Conservation (phyloP, 2,797 vertebrate genomes). For the Stomatorhinus walkeri region DNA sequence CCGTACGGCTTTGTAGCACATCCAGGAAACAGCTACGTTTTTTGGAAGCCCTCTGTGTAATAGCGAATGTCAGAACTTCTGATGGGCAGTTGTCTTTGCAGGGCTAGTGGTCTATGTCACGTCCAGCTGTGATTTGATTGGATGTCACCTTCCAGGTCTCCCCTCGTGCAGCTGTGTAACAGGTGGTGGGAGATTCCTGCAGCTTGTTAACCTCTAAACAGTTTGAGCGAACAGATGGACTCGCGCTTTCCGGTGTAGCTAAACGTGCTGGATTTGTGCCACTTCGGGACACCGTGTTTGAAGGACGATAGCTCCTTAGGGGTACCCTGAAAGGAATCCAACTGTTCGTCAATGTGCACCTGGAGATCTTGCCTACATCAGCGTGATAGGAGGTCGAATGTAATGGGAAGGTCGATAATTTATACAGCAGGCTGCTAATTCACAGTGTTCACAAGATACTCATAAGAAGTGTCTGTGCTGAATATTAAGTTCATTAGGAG, state of each 20-base stretch:
- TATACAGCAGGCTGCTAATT: conserved; percentile 30
- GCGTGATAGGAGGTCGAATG: conserved; percentile 25
- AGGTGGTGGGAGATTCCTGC: not conserved
- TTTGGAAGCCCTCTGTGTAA: not conserved
- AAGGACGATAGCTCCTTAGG: not conserved
- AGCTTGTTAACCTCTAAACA: not conserved
- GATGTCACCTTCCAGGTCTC: not conserved
- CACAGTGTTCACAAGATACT: conserved; percentile 12
- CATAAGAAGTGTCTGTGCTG: not conserved
- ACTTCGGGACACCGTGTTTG: not conserved
- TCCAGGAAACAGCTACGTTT: not conserved
- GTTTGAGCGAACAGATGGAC: not conserved
- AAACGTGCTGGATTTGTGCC: not conserved
- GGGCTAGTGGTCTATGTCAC: not conserved
- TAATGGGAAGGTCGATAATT: conserved; percentile 33
- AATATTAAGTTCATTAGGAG: not conserved
- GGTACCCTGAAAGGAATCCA: not conserved
- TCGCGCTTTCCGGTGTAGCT: not conserved
- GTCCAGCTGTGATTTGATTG: not conserved
- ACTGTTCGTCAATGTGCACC: conserved; percentile 18
- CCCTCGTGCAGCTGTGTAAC: not conserved
- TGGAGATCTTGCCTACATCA: conserved; percentile 29
- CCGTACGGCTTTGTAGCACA: not conserved
- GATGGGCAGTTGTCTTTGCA: not conserved
- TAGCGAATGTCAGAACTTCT: not conserved